Conservation (phyloP, 1,140 invertebrate species). For the Zaprionus africanus region DNA sequence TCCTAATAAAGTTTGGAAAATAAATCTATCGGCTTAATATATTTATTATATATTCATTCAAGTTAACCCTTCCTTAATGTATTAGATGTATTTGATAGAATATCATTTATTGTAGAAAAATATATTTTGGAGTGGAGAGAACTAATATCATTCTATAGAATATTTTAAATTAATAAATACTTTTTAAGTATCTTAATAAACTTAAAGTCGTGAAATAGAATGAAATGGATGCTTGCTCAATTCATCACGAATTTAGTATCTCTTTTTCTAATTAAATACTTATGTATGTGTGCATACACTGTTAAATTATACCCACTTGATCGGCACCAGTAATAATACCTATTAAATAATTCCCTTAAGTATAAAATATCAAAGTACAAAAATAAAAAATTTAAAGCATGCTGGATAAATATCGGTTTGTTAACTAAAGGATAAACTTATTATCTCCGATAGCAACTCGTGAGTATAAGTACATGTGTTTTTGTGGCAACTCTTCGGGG, state of each 20-base stretch:
- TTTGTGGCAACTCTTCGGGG: neutral
- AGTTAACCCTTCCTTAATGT: too few relatives aligned
- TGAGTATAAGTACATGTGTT: neutral
- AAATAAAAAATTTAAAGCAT: neutral
- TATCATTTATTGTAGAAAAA: too few relatives aligned
- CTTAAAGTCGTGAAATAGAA: too few relatives aligned
- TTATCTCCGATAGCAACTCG: neutral
- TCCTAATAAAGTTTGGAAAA: too few relatives aligned
- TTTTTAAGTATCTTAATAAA: too few relatives aligned
- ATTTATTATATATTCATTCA: too few relatives aligned
- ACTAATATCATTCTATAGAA: too few relatives aligned
- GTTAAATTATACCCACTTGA: neutral
- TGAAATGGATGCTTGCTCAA: too few relatives aligned
- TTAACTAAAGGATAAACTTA: neutral
- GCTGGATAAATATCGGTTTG: conserved; percentile 1
- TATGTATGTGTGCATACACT: neutral
- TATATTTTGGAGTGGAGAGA: too few relatives aligned
- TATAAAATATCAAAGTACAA: neutral
- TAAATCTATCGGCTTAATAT: too few relatives aligned
- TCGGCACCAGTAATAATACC: neutral
- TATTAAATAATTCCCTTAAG: neutral
- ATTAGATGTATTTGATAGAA: too few relatives aligned
- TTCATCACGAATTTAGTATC: neutral
- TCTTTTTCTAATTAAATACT: neutral
- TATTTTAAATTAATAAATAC: too few relatives aligned